Conservation (phyloP, 2,888 invertebrate genomes). For the Anodontia alba region DNA sequence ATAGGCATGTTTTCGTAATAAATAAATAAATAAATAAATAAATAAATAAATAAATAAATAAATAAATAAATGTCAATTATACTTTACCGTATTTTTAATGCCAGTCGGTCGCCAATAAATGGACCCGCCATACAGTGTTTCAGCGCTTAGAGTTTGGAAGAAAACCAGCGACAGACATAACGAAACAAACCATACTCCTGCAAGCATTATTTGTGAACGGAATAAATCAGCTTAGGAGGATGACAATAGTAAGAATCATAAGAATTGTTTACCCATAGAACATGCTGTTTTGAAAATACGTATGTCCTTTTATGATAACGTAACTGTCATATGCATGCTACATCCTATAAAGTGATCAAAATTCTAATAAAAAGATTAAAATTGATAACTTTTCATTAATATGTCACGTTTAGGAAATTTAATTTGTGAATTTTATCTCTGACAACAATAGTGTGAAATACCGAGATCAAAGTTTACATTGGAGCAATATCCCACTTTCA, state of each 20-base stretch:
- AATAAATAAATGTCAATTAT: no score
- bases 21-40: background rate
- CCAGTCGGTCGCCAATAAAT: slow-evolving; percentile 9
- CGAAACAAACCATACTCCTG: no score
- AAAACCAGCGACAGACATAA: background rate
- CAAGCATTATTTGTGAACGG: background rate
- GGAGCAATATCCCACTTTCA: background rate
- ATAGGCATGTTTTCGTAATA: background rate
- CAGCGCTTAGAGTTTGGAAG: background rate
- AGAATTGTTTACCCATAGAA: no score
- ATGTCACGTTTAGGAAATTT: background rate
- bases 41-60: background rate
- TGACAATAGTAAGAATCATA: no score
- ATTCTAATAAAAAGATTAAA: slow-evolving; percentile 17
- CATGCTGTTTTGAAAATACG: background rate
- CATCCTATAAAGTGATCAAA: slow-evolving; percentile 25
- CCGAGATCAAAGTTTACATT: background rate
- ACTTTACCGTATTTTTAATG: background rate
- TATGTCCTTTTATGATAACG: background rate
- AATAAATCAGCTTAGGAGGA: background rate
- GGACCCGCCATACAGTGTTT: background rate
- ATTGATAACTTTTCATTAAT: slow-evolving; percentile 24
- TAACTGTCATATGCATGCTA: background rate
- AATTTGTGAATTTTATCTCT: background rate
- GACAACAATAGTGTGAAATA: background rate